Conservation (phyloP, 2,888 invertebrate genomes). For the Lordiphosa fenestrarum region DNA sequence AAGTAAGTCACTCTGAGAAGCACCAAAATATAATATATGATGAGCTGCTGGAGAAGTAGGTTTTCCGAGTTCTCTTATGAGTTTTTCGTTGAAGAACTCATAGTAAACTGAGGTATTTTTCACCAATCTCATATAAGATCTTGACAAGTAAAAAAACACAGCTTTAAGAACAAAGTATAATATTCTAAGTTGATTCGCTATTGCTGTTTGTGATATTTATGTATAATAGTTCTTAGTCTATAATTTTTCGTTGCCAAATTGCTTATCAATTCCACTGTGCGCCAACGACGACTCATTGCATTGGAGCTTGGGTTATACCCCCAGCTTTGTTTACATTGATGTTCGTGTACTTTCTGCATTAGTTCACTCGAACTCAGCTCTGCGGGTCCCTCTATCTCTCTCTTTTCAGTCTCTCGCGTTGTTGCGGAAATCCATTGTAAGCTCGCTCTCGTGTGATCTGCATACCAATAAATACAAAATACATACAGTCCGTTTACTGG, state of each 20-base stretch:
- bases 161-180: no score
- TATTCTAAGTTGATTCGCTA: no score
- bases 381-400: not conserved
- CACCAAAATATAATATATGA: no score
- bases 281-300: conserved; percentile 8
- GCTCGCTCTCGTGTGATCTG: conserved; percentile 7
- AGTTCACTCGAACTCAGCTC: conserved; percentile 8
- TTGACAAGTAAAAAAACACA: no score
- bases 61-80: no score
- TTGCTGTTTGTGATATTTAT: no score
- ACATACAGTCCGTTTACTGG: not conserved
- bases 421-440: conserved; percentile 23
- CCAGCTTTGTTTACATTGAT: conserved; percentile 26
- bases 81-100: no score
- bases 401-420: not conserved
- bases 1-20: no score
- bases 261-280: not conserved
- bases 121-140: no score
- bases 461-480: conserved; percentile 5
- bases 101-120: no score
- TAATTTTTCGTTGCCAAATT: not conserved
- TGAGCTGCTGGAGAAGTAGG: no score
- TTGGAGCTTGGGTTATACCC: conserved; percentile 32
- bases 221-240: no score
- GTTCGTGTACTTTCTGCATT: conserved; percentile 7